Base-by-base conservation (phyloP, 2,797 vertebrate genomes). In the Gallinago stenura region DNA sequence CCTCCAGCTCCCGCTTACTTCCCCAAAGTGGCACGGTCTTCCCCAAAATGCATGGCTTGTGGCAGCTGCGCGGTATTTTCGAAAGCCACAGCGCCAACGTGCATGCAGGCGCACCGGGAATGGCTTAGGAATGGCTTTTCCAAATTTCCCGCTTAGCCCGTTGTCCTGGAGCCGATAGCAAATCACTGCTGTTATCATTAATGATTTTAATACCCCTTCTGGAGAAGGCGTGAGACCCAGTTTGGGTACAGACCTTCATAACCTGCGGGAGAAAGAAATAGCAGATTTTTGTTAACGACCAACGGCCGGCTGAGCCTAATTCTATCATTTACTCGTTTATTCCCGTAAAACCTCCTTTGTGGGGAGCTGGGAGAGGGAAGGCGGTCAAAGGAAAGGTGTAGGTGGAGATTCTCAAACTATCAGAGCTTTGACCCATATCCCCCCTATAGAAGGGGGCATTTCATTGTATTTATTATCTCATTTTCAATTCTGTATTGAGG, bases 401-500 rank as follows among this genome's bases (percentile, higher is more conserved):
- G 72, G 15, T 56, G 62, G 39, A 73, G 65, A 41, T 57, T 53
- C 50, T 73, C 41, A 17, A 43, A 19, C 85, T 53, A 60, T 45
- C 65, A 26, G 60, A 62, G 21, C 69, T 94, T 61, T 25, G 26
- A 22, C 51, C 30, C 26, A 6, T 35, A 14, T 8, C 12, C 45
- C 17, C n/a, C 37, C 9, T 31, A 68, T 39, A 39, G 37, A 53
- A 54, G 17, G 58, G 54, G 62, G 25, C 41, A n/a, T 91, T 90
- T 84, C 62, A n/a, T 91, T 69, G 20, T 53, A 37, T 77, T 61
- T 65, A 57, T 54, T 79, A 50, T 51, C 88, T 70, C 35, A 65
- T 91, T 93, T 89, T 87, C 90, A 61, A 45, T 73, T 20, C 19
- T 5, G 25, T 72, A 13, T 64, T 77, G 56, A 77, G 45, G 54